These are phyloP conservation scores for Takifugu bimaculatus DNA, from an alignment of 2,113 vertebrate genomes.

Conservation along the genomic window DNA sequence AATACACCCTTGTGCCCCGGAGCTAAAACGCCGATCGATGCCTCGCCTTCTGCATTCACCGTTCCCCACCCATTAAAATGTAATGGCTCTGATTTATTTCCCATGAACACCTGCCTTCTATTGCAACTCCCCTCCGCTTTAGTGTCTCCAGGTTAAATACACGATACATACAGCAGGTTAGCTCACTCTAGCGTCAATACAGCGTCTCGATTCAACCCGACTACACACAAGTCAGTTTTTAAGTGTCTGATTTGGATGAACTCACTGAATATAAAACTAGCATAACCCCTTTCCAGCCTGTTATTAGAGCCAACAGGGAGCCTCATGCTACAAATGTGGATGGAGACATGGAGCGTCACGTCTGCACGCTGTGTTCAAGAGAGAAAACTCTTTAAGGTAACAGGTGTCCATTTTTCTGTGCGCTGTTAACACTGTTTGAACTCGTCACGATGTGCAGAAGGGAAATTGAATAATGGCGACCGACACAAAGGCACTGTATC, in stretches of 20 bases:
- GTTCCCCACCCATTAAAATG: conserved; percentile 29
- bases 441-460: conserved; percentile 43
- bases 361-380: conserved; percentile 41
- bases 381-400: conserved; percentile 55
- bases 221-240: conserved; percentile 3
- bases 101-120: conserved; percentile 51
- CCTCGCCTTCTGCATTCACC: conserved; percentile 28
- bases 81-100: conserved; percentile 25
- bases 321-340: conserved; percentile 43
- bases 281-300: conserved; percentile 28
- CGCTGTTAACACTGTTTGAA: conserved; percentile 50
- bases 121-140: conserved; percentile 53
- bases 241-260: background rate
- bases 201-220: conserved; percentile 25
- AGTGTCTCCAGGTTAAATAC: conserved; percentile 42
- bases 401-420: conserved; percentile 43
- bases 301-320: conserved; percentile 39
- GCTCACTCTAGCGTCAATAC: conserved; percentile 25
- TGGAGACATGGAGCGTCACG: conserved; percentile 30
- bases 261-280: conserved; percentile 32
- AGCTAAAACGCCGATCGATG: conserved; percentile 31
- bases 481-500: conserved; percentile 75
- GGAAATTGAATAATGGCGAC: conserved; percentile 42
- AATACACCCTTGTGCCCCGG: conserved; percentile 38
- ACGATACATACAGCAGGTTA: conserved; percentile 35